These are phyloP conservation scores for Strigamia maritima DNA, from an alignment of 2,888 invertebrate genomes.

Conservation along the genomic window DNA sequence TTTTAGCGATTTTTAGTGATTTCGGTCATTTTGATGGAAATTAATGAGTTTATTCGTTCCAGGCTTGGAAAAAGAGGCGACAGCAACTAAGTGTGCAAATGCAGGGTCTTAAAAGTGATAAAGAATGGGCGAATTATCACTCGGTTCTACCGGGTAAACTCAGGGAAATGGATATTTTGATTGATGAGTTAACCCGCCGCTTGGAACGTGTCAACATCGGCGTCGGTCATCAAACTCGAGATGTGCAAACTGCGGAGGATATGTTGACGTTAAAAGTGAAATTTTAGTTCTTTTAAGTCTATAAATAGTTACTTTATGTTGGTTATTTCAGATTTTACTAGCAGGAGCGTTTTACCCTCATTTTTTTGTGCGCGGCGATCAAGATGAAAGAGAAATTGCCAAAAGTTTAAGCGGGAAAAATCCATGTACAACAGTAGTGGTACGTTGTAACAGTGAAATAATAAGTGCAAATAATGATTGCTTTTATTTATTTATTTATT, in stretches of 20 bases:
- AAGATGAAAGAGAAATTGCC: constrained; percentile 65
- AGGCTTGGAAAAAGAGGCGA: constrained; percentile 57
- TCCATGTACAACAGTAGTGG: constrained; percentile 71
- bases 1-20: not conserved
- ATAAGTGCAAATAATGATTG: not conserved
- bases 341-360: constrained; percentile 92
- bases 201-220: not conserved
- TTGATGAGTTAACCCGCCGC: constrained; percentile 63
- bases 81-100: constrained; percentile 58
- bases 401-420: constrained; percentile 68
- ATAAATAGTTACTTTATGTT: not conserved
- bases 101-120: constrained; percentile 54
- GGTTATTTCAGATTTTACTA: constrained; percentile 62
- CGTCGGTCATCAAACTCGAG: constrained; percentile 43
- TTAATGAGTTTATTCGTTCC: constrained; percentile 59
- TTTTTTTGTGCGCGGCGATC: constrained; percentile 67
- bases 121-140: constrained; percentile 66
- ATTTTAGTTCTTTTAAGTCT: too few relatives aligned
- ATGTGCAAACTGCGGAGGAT: not conserved
- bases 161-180: constrained; percentile 68
- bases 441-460: too few relatives aligned
- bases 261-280: not conserved
- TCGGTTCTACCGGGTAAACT: constrained; percentile 70
- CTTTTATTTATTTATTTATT: not conserved
- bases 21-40: constrained; percentile 18